Percentiles rank a stretch among this genome's conserved stretches.
phyloP scores from a whole-genome alignment of 2,888 invertebrate species.

The Coleophora deauratella region DNA sequence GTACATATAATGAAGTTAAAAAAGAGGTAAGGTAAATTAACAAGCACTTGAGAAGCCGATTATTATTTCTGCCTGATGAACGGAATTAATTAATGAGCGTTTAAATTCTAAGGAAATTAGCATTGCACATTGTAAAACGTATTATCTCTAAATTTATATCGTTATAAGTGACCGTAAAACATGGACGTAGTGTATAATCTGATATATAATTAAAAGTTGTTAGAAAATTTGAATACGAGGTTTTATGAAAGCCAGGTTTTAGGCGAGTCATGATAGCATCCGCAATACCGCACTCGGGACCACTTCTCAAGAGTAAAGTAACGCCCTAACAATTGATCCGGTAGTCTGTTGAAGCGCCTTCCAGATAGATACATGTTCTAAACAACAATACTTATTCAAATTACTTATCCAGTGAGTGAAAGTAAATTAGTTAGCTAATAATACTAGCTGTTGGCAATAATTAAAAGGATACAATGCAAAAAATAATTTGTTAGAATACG shows the following conservation, averaged over 20 bases:
- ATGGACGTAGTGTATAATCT: slow-evolving; percentile 25
- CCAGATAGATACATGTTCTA: too few relatives aligned
- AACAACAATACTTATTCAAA: too few relatives aligned
- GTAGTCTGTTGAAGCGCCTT: too few relatives aligned
- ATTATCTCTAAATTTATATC: slow-evolving; percentile 18
- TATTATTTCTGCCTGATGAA: slow-evolving; percentile 9
- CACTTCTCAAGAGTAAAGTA: slow-evolving; percentile 13
- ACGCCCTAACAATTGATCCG: too few relatives aligned
- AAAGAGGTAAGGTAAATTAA: too few relatives aligned
- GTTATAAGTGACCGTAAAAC: slow-evolving; percentile 23
- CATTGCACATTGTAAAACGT: slow-evolving; percentile 19
- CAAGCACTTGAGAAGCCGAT: neutral
- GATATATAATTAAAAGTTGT: slow-evolving; percentile 21
- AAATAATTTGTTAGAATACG: too few relatives aligned
- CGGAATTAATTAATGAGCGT: slow-evolving; percentile 3
- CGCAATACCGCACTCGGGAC: slow-evolving; percentile 21
- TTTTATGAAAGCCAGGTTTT: slow-evolving; percentile 14
- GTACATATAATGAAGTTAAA: too few relatives aligned
- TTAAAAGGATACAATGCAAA: slow-evolving; percentile 29
- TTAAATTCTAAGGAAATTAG: slow-evolving; percentile 15
- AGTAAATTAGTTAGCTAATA: slow-evolving; percentile 9
- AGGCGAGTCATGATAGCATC: slow-evolving; percentile 11
- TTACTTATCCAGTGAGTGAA: neutral
- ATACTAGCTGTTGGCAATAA: slow-evolving; percentile 24
- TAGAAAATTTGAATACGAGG: slow-evolving; percentile 20